Evolutionary conservation across 1,140 invertebrate genomes (phyloP).

Genomic region (Saxidomus purpurata): DNA sequence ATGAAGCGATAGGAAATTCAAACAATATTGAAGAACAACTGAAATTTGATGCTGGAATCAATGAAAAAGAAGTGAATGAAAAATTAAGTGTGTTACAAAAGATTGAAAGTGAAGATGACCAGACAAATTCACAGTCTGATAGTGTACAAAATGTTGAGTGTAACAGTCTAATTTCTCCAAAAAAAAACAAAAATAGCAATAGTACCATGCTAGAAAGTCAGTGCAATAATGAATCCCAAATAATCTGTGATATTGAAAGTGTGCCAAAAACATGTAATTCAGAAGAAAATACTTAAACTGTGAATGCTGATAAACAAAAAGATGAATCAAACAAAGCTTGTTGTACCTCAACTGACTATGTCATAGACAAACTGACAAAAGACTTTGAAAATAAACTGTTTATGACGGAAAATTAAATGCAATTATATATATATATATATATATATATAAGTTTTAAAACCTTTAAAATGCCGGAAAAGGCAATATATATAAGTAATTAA

Average conservation of each 20-base stretch:
- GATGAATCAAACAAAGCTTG: not conserved
- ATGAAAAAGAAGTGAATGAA: too few relatives aligned
- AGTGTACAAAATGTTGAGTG: not conserved
- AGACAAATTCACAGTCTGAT: not conserved
- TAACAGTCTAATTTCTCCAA: not conserved
- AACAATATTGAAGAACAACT: too few relatives aligned
- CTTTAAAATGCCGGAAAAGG: too few relatives aligned
- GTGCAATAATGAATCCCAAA: not conserved
- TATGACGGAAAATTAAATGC: not conserved
- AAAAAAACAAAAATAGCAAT: not conserved
- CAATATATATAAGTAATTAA: too few relatives aligned
- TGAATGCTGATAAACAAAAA: not conserved
- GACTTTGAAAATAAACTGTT: not conserved
- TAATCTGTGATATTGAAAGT: slow-evolving; percentile 4
- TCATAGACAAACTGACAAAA: not conserved
- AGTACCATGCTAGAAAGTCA: not conserved
- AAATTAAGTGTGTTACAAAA: not conserved
- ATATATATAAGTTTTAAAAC: too few relatives aligned
- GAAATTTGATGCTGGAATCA: too few relatives aligned
- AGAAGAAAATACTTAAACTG: not conserved
- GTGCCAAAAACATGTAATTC: not conserved
- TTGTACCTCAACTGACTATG: not conserved
- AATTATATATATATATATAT: too few relatives aligned
- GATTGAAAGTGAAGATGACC: too few relatives aligned
- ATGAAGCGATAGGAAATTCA: too few relatives aligned